Percentiles rank a stretch among this genome's conserved stretches.
These are phyloP conservation scores for Nephotettix cincticeps DNA, from an alignment of 1,140 invertebrate genomes.

Conservation along the genomic window DNA sequence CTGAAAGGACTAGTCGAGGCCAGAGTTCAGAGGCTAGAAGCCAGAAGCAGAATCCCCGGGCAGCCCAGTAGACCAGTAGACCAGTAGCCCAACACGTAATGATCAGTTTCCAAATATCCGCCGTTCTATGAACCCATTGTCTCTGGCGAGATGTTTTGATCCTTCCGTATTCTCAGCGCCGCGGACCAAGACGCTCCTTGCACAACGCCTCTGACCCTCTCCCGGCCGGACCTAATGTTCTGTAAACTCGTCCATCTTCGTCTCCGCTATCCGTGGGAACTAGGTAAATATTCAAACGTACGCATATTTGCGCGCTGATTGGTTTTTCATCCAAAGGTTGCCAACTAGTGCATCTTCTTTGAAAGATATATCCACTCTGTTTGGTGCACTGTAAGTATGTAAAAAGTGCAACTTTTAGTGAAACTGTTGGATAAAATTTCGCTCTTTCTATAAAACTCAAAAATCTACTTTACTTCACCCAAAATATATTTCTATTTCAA, in stretches of 20 bases:
- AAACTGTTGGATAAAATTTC: too few species aligned
- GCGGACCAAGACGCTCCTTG: not conserved
- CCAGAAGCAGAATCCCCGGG: too few species aligned
- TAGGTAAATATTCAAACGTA: not conserved
- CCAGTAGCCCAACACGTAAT: not conserved
- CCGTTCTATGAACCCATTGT: not conserved
- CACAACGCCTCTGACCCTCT: not conserved
- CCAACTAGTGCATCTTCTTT: not conserved
- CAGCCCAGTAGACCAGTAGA: too few species aligned
- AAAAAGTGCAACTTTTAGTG: too few species aligned
- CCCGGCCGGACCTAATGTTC: not conserved
- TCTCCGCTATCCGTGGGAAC: not conserved
- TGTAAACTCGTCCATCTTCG: not conserved
- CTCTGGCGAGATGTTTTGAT: slow-evolving; percentile 1
- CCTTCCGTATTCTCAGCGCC: slow-evolving; percentile 11
- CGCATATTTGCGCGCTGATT: not conserved
- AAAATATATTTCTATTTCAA: too few species aligned
- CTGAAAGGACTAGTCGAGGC: too few species aligned
- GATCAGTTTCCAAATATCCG: slow-evolving; percentile 4
- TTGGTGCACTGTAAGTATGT: too few species aligned
- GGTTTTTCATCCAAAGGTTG: not conserved
- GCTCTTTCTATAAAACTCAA: too few species aligned
- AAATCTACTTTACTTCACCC: too few species aligned
- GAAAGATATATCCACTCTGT: too few species aligned
- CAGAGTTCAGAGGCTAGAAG: too few species aligned